Evolutionary conservation across 2,888 invertebrate genomes (phyloP).

Genomic region (Acrobasis repandana): DNA sequence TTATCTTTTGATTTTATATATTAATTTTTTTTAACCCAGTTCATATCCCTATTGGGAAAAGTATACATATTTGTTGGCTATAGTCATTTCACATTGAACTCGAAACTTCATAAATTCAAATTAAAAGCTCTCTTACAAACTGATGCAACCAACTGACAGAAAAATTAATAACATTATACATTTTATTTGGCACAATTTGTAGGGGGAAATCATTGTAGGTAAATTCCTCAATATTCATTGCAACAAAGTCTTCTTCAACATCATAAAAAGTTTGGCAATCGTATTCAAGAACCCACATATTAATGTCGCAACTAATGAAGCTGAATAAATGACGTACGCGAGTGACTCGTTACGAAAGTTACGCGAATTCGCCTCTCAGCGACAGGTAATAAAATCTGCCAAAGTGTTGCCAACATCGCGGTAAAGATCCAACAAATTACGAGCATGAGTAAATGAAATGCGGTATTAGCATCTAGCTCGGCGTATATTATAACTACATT

Average conservation of each 20-base stretch:
- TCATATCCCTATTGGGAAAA: no score
- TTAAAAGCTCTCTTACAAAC: no score
- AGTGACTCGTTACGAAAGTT: slow-evolving; percentile 25
- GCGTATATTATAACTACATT: slow-evolving; percentile 74
- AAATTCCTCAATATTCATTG: neutral
- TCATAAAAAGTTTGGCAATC: slow-evolving; percentile 17
- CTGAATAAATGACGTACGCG: slow-evolving; percentile 15
- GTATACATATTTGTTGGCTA: no score
- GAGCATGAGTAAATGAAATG: slow-evolving; percentile 55
- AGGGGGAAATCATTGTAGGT: neutral
- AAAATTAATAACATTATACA: no score
- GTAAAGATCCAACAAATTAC: slow-evolving; percentile 51
- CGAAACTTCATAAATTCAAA: no score
- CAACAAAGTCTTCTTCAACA: slow-evolving; percentile 3
- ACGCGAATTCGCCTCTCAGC: slow-evolving; percentile 26
- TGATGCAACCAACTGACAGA: no score
- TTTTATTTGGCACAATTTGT: neutral
- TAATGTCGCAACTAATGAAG: slow-evolving; percentile 16
- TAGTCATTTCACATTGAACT: no score
- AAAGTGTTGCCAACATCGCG: slow-evolving; percentile 33
- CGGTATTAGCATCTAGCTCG: slow-evolving; percentile 53
- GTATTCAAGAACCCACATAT: slow-evolving; percentile 4
- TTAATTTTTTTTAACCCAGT: no score
- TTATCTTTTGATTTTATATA: no score
- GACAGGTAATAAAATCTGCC: slow-evolving; percentile 38